phyloP scores from a whole-genome alignment of 2,888 invertebrate species.

The Biston betularia region DNA sequence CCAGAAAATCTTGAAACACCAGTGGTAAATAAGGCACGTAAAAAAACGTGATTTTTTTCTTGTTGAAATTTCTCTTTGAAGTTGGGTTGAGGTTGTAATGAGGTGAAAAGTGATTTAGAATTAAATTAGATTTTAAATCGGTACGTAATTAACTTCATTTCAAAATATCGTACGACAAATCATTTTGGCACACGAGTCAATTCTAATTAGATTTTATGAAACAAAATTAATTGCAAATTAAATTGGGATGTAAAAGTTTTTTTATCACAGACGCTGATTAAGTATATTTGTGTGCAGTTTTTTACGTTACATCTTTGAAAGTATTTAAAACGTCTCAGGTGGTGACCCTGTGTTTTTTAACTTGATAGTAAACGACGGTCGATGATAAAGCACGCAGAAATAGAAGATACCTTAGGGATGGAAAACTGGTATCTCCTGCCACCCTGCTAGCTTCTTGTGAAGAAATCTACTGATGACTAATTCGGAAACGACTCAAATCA shows the following conservation, averaged over 20 bases:
- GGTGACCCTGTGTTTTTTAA: too few species aligned
- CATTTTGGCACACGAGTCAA: not conserved
- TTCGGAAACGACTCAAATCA: too few species aligned
- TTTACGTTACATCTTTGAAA: too few species aligned
- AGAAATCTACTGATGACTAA: too few species aligned
- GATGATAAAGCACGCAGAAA: too few species aligned
- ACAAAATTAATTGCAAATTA: constrained; percentile 15
- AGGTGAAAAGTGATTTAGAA: constrained; percentile 18
- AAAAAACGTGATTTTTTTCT: constrained; percentile 33
- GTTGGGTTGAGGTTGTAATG: constrained; percentile 17
- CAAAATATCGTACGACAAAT: constrained; percentile 4
- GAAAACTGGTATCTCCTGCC: too few species aligned
- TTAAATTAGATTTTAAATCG: constrained; percentile 1
- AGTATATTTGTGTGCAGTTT: too few species aligned
- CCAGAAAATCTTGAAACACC: constrained; percentile 41
- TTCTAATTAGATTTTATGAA: constrained; percentile 5
- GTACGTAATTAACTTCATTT: not conserved
- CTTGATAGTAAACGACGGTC: too few species aligned
- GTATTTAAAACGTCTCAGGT: too few species aligned
- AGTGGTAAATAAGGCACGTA: constrained; percentile 44
- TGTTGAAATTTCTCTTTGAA: constrained; percentile 32
- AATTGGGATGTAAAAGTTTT: not conserved
- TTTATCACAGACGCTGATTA: too few species aligned
- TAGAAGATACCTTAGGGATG: too few species aligned
- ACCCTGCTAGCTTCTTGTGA: too few species aligned